Conservation (phyloP, 2,888 invertebrate genomes). For the Cryptophagus acutangulus region DNA sequence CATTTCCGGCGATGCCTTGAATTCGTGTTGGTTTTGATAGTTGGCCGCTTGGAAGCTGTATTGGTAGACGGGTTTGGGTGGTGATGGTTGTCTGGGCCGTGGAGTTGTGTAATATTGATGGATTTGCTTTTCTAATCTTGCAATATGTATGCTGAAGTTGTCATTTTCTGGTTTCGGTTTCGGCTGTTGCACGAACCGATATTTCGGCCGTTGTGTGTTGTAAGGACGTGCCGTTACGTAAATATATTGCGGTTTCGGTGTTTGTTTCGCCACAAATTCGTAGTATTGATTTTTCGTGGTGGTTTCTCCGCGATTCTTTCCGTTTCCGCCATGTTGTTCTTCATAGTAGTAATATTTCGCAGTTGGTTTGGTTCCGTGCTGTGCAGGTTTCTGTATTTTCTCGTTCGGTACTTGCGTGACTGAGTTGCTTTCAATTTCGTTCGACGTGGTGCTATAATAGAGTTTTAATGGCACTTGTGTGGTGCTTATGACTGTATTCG, state of each 20-base stretch:
- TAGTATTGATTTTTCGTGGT: conserved; percentile 32
- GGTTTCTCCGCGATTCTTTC: conserved; percentile 18
- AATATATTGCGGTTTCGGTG: conserved; percentile 34
- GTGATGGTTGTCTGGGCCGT: conserved; percentile 45
- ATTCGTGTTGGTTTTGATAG: conserved; percentile 40
- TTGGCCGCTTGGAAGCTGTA: conserved; percentile 65
- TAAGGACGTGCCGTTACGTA: conserved; percentile 38
- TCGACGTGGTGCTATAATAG: conserved; percentile 58
- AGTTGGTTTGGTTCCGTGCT: conserved; percentile 41
- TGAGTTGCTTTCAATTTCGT: conserved; percentile 53
- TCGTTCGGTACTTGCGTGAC: conserved; percentile 41
- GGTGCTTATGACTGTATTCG: conserved; percentile 49
- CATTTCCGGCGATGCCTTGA: conserved; percentile 33
- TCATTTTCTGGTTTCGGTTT: conserved; percentile 49
- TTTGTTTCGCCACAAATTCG: conserved; percentile 28
- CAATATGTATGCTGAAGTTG: conserved; percentile 61
- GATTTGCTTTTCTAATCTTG: conserved; percentile 61
- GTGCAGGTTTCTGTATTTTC: conserved; percentile 20
- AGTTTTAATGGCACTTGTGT: conserved; percentile 60
- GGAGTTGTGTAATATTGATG: conserved; percentile 56
- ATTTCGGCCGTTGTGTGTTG: conserved; percentile 36
- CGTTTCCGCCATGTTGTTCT: conserved; percentile 43
- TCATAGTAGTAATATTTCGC: conserved; percentile 67
- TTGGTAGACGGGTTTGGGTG: conserved; percentile 61
- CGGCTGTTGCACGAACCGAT: conserved; percentile 14